Evolutionary conservation across 2,797 vertebrate species (phyloP), one percentile per base, ranked within the genome.

Genomic region (Clarias pachynema): DNA sequence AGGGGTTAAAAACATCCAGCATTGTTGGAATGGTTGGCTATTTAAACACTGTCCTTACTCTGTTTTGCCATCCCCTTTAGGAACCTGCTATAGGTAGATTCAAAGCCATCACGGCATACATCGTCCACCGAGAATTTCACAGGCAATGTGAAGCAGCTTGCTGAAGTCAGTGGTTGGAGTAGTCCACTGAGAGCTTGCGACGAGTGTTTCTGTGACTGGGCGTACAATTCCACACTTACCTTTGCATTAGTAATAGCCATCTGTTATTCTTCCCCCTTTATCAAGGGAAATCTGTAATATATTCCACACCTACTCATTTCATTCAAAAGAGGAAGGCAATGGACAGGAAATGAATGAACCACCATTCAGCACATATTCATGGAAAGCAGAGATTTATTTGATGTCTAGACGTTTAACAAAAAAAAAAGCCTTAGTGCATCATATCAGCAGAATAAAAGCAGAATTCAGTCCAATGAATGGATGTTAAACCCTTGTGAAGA

Each of bases 301-400:
- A 86, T 80, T 86, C 82, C 74, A 86, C 77, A 56, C 82, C 66
- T 84, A 80, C 82, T 84, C 66, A 65, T 86, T 79, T 83, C 40
- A 83, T 86, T 59, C 77, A 60, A 40, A 85, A 85, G 31, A 65
- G 68, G 59, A 86, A 83, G 49, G 74, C 81, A 80, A 72, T 84
- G 60, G 82, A 83, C 74, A 86, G 86, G 86, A 84, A 86, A 84
- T 86, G 75, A 86, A 86, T 86, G 82, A 80, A 80, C 69, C 66
- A 26, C 75, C 60, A 59, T 84, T 86, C 81, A 86, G 60, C 77
- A 80, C 68, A 84, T 80, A 86, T 86, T 74, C 49, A 83, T 31
- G 9, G 56, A 79, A 49, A 72, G 63, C 53, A 60, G 68, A 84
- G 70, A 84, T 86, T 77, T 79, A 40, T 57, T 70, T 73, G 72